phyloP scores from a whole-genome alignment of 2,113 vertebrate species.

The Neogobius melanostomus region DNA sequence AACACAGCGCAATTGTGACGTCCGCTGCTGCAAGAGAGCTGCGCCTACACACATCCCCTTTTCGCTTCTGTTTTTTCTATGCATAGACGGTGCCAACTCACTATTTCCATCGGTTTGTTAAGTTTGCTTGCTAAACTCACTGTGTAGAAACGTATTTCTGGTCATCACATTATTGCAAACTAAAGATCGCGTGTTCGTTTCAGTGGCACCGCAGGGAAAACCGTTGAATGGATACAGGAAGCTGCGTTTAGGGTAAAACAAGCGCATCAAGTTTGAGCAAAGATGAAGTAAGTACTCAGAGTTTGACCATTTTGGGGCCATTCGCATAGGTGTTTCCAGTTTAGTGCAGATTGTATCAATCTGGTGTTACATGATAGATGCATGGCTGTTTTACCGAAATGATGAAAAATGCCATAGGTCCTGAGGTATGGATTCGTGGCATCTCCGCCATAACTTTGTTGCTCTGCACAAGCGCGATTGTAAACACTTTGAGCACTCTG shows the following conservation, averaged over 20 bases:
- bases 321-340: not conserved
- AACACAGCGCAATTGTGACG: not conserved
- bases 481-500: not conserved
- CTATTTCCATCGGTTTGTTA: not conserved
- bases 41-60: not conserved
- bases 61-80: slow-evolving; percentile 1
- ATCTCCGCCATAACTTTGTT: slow-evolving; percentile 26
- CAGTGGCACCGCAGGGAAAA: not conserved
- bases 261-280: not conserved
- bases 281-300: slow-evolving; percentile 16
- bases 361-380: slow-evolving; percentile 7
- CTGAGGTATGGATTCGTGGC: slow-evolving; percentile 8
- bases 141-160: not conserved
- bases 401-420: slow-evolving; percentile 21
- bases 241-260: not conserved
- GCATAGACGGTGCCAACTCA: slow-evolving; percentile 21
- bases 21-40: not conserved
- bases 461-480: not conserved
- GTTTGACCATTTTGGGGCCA: slow-evolving; percentile 21
- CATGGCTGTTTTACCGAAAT: not conserved
- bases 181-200: not conserved
- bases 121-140: not conserved
- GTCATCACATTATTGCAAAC: not conserved
- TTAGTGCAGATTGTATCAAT: not conserved
- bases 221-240: not conserved